Conservation (phyloP, 2,888 invertebrate species). For the Tenodera sinensis region DNA sequence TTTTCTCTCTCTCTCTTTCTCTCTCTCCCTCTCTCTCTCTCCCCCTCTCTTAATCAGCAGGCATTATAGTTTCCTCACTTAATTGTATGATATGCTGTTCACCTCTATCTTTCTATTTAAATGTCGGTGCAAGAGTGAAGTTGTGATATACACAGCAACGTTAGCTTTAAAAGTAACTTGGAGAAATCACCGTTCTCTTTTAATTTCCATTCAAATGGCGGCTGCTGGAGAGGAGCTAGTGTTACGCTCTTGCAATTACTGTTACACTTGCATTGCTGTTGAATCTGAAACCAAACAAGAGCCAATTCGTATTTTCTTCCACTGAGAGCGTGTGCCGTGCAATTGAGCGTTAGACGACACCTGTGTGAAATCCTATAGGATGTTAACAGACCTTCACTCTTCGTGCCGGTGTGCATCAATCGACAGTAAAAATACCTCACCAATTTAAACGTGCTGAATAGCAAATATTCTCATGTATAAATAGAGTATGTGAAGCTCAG, state of each 20-base stretch:
- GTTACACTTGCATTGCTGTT: not conserved
- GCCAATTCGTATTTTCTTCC: not conserved
- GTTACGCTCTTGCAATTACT: not conserved
- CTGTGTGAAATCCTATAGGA: not conserved
- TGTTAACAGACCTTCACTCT: not conserved
- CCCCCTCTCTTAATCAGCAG: too few relatives aligned
- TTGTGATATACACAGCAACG: not conserved
- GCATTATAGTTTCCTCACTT: too few relatives aligned
- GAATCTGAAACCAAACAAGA: not conserved
- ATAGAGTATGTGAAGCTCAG: too few relatives aligned
- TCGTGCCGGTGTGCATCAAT: too few relatives aligned
- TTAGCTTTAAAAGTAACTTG: not conserved
- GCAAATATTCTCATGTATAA: too few relatives aligned
- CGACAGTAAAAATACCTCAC: too few relatives aligned
- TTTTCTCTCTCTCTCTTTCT: too few relatives aligned
- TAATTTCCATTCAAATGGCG: not conserved
- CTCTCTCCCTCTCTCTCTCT: too few relatives aligned
- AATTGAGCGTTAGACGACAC: not conserved
- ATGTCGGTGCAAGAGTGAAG: too few relatives aligned
- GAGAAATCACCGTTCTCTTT: not conserved
- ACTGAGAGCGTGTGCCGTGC: not conserved
- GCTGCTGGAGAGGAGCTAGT: not conserved
- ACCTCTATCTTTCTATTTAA: too few relatives aligned
- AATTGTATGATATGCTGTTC: too few relatives aligned
- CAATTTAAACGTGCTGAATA: too few relatives aligned